Evolutionary conservation across 2,888 invertebrate species (phyloP), one percentile per base, ranked within the genome.

Genomic region (Tipula helvola): DNA sequence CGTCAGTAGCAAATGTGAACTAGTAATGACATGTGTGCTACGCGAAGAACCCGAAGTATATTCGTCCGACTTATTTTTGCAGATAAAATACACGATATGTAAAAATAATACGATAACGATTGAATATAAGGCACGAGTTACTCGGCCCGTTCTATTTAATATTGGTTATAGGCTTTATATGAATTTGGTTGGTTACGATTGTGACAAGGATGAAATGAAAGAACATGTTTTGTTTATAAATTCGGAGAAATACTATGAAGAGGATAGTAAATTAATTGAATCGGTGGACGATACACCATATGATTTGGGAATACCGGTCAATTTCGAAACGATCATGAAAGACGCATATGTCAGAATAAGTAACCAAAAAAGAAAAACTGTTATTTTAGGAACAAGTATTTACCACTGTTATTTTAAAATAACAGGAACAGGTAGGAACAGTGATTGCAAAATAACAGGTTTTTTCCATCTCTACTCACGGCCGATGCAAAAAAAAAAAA

Each of bases 231-330:
- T n/a, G n/a, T n/a, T n/a, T n/a, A n/a, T n/a, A n/a, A n/a, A n/a
- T n/a, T n/a, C n/a, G n/a, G n/a, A n/a, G n/a, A n/a, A n/a, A n/a
- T n/a, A n/a, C n/a, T n/a, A n/a, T n/a, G n/a, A n/a, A n/a, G n/a
- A 42, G n/a, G 39, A 85, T 10, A 44, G 18, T 28, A 85, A 42
- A 18, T 42, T 13, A 41, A 39, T n/a, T 12, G 57, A 36, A 16
- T 16, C n/a, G 2, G 86, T 87, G 16, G 86, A 86, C n/a, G 87
- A 85, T 1, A 87, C 86, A n/a, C 3, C 42, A 12, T 85, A 41
- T 10, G 87, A 87, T 85, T 85, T 87, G 16, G 85, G 87, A 4
- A 86, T 87, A 12, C 86, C 87, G n/a, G 84, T 84, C 8, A 39
- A 39, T 36, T 28, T 18, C 4, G 41, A n/a, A 42, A 39, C 28